A percentile compares a stretch with the other conserved stretches of the same genome.
Conservation (phyloP, 2,113 vertebrate species). For the Phyllostomus hastatus region DNA sequence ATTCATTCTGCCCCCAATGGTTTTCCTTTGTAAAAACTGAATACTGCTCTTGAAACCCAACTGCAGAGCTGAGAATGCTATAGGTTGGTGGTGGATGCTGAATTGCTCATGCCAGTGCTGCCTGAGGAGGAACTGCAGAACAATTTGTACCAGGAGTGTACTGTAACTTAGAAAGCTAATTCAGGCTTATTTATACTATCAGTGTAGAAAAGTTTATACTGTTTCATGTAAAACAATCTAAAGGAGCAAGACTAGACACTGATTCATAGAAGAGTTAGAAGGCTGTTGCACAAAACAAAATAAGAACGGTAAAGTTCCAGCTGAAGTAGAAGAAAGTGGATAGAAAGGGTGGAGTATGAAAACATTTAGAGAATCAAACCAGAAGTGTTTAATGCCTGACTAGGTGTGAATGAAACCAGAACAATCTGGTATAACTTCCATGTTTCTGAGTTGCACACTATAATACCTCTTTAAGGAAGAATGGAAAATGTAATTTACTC, state of each 20-base stretch:
- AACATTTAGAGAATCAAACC: neutral
- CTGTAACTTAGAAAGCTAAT: neutral
- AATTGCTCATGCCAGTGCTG: neutral
- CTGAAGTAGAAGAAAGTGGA: neutral
- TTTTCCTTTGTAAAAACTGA: neutral
- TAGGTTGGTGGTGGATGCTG: neutral
- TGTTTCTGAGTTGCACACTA: neutral
- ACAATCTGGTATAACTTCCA: neutral
- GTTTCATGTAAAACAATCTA: neutral
- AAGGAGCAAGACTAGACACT: neutral
- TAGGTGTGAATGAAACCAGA: neutral
- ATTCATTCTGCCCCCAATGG: rapidly evolving
- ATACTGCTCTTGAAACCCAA: neutral
- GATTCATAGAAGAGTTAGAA: neutral
- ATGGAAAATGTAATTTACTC: neutral
- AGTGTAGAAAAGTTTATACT: neutral
- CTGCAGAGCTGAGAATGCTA: neutral
- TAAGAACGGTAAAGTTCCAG: neutral
- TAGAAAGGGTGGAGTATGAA: neutral
- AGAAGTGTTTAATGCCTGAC: neutral
- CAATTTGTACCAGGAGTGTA: neutral
- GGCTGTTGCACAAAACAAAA: neutral
- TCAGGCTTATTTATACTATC: neutral
- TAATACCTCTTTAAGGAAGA: neutral
- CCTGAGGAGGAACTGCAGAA: neutral